A percentile compares a stretch with the other conserved stretches of the same genome.
phyloP scores from a whole-genome alignment of 2,113 vertebrate genomes.

The Osmerus eperlanus region DNA sequence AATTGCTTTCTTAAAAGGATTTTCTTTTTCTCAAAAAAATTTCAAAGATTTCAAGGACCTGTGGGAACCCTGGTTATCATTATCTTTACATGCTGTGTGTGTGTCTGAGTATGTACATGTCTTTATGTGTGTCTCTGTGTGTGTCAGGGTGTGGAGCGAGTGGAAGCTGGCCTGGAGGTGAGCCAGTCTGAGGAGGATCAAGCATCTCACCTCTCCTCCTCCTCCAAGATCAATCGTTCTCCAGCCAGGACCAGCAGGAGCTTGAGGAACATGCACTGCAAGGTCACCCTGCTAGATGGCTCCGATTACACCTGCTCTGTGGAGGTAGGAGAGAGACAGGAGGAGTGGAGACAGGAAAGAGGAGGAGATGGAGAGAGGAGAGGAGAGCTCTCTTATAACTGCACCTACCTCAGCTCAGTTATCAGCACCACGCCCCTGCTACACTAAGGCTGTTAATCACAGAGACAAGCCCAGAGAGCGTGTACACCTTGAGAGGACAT shows the following conservation, averaged over 20 bases:
- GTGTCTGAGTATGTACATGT: conserved; percentile 9
- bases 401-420: no score
- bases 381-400: no score
- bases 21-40: background rate
- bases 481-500: background rate
- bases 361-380: no score
- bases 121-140: conserved; percentile 10
- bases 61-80: background rate
- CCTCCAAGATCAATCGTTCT: conserved; percentile 82
- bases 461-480: background rate
- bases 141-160: background rate
- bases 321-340: conserved; percentile 72
- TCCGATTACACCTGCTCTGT: conserved; percentile 85
- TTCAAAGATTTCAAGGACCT: background rate
- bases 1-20: no score
- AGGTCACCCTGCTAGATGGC: conserved; percentile 86
- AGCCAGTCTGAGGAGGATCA: conserved; percentile 81
- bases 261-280: conserved; percentile 90
- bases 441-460: background rate
- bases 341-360: no score
- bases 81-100: background rate
- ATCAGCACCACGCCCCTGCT: no score
- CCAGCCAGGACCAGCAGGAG: conserved; percentile 83
- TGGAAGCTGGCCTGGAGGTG: background rate
- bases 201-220: conserved; percentile 81